These are phyloP conservation scores for Mesorhabditis belari DNA, from an alignment of 2,888 invertebrate species.

Conservation along the genomic window DNA sequence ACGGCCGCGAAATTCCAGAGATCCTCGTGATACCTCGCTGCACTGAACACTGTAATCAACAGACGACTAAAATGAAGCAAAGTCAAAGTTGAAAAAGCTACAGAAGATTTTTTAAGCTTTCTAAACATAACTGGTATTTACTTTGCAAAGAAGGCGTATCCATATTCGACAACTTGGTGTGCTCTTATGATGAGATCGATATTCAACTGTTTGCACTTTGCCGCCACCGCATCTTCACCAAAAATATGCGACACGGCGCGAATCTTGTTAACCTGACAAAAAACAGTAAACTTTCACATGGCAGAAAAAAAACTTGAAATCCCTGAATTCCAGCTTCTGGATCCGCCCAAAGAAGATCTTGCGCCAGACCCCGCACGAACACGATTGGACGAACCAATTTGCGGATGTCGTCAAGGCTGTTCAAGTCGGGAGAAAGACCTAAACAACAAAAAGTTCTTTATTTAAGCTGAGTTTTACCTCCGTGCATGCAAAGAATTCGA, in stretches of 20 bases:
- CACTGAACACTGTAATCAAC: conserved; percentile 40
- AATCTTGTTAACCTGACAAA: conserved; percentile 20
- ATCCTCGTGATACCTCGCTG: conserved; percentile 35
- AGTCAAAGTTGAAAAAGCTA: conserved; percentile 22
- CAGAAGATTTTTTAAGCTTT: too few relatives aligned
- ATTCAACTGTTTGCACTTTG: conserved; percentile 18
- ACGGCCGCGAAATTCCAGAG: conserved; percentile 35
- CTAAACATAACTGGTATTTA: too few relatives aligned
- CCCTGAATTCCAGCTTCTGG: conserved; percentile 23
- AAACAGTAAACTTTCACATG: not conserved
- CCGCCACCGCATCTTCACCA: conserved; percentile 26
- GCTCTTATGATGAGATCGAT: conserved; percentile 25
- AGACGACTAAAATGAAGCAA: too few relatives aligned
- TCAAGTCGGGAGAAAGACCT: conserved; percentile 31
- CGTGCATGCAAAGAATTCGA: conserved; percentile 43
- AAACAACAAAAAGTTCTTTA: not conserved
- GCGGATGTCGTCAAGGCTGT: conserved; percentile 36
- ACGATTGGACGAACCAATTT: conserved; percentile 22
- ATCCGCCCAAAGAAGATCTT: conserved; percentile 40
- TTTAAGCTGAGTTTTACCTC: conserved; percentile 7
- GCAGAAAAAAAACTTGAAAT: conserved; percentile 7
- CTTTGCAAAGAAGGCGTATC: conserved; percentile 22
- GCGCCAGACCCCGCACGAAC: conserved; percentile 20
- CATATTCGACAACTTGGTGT: conserved; percentile 29
- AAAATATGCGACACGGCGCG: conserved; percentile 33